Evolutionary conservation across 2,113 vertebrate genomes (phyloP), one percentile per base, ranked within the genome.

Genomic region (Actenoides hombroni): DNA sequence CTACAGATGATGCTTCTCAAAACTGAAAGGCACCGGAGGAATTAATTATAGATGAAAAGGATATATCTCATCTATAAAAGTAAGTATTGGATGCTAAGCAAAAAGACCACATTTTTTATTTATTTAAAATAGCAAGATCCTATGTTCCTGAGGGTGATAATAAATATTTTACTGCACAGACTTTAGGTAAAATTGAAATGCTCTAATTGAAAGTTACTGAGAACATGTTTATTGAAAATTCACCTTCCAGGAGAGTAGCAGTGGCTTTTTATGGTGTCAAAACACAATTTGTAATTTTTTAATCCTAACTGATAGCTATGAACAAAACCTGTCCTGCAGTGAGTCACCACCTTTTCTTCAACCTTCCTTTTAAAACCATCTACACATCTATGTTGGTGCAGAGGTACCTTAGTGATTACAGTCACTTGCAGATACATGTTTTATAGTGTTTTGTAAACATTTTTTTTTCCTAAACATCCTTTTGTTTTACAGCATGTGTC

Each of bases 11-110:
- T 0, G 1, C 35, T 84, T 64, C 74, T 79, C 57, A 65, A 89
- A 87, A 65, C 33, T 35, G 37, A 88, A 88, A 94, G 54, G 46
- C 46, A 77, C 49, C 59, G n/a, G 33, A 73, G 60, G 39, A 88
- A 92, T 77, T 78, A 93, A 92, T 91, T 78, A 92, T 59, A 88
- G 42, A 88, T 83, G 16, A 90, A 90, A 92, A 86, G 24, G 64
- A 81, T 78, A 74, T 59, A 59, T 51, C 35, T 77, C 16, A 65
- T 60, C 64, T 75, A 57, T 60, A 68, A 75, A 79, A 78, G 65
- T 60, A 82, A 81, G 33, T 78, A 83, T 20, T 71, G 44, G 56
- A 60, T 83, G 26, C 24, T 83, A 90, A 95, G 54, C 37, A 88
- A 93, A 75, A 15, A 65, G 75, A 15, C 11, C 29, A 15, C 33